Percentiles rank a stretch among this genome's conserved stretches.
Evolutionary conservation across 2,888 invertebrate genomes (phyloP).

Genomic region (Pheosia tremula): DNA sequence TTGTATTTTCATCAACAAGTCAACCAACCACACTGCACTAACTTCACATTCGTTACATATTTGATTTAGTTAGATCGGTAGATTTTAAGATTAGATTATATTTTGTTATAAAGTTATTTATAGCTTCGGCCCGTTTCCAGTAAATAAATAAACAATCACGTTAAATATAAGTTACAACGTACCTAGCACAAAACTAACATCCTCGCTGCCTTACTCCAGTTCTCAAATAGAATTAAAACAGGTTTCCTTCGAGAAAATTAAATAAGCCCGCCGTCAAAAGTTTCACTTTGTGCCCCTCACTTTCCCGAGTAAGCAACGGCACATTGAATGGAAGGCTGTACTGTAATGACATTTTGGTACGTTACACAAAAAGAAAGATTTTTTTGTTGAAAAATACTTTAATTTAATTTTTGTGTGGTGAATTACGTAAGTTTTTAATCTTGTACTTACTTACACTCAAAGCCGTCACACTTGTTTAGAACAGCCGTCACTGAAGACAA

Average conservation of each 20-base stretch:
- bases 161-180: not conserved
- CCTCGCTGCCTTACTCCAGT: not conserved
- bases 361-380: not conserved
- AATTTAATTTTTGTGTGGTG: no score
- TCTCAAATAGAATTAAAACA: slow-evolving; percentile 35
- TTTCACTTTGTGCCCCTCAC: slow-evolving; percentile 25
- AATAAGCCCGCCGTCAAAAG: slow-evolving; percentile 22
- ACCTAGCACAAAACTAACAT: not conserved
- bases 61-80: no score
- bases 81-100: no score
- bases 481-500: no score
- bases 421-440: no score
- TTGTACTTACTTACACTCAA: no score
- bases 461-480: no score
- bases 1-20: no score
- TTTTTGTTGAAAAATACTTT: not conserved
- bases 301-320: slow-evolving; percentile 14
- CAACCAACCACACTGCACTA: no score
- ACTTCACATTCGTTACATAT: no score
- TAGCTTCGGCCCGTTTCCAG: no score
- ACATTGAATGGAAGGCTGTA: slow-evolving; percentile 11
- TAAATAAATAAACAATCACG: not conserved
- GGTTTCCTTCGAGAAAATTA: slow-evolving; percentile 25
- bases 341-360: slow-evolving; percentile 3
- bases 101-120: no score